These are phyloP conservation scores for Diploscapter pachys DNA, from an alignment of 1,140 invertebrate species.

Conservation along the genomic window DNA sequence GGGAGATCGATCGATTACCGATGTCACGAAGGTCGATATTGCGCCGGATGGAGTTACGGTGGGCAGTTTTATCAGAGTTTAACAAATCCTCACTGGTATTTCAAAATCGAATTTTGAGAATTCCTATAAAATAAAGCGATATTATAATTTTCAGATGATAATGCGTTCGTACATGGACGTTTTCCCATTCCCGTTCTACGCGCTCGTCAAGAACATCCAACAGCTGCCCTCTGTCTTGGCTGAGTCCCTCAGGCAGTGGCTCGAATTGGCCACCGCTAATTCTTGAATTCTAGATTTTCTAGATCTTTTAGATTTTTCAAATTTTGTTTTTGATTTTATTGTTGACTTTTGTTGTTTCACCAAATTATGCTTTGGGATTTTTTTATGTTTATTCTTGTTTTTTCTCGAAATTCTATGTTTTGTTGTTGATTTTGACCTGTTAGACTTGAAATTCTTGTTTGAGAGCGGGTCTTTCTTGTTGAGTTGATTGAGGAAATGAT, in stretches of 20 bases:
- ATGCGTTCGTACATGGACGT: constrained; percentile 77
- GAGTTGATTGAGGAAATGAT: too few species aligned
- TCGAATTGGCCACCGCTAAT: constrained; percentile 66
- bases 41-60: constrained; percentile 34
- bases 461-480: too few species aligned
- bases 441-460: too few species aligned
- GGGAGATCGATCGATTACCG: constrained; percentile 86
- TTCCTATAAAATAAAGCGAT: too few species aligned
- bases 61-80: constrained; percentile 2
- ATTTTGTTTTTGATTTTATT: too few species aligned
- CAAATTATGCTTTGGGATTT: too few species aligned
- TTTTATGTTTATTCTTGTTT: too few species aligned
- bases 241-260: constrained; percentile 95
- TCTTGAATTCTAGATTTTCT: too few species aligned
- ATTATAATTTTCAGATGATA: constrained; percentile 60
- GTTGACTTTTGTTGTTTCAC: too few species aligned
- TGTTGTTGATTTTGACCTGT: too few species aligned
- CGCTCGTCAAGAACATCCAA: constrained; percentile 83
- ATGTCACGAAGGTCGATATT: constrained; percentile 72
- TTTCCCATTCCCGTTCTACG: constrained; percentile 98
- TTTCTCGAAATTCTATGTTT: too few species aligned
- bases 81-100: background rate
- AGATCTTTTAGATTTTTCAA: too few species aligned
- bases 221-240: constrained; percentile 81
- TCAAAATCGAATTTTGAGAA: background rate